phyloP scores from a whole-genome alignment of 2,113 vertebrate species.

The Guaruba guarouba region DNA sequence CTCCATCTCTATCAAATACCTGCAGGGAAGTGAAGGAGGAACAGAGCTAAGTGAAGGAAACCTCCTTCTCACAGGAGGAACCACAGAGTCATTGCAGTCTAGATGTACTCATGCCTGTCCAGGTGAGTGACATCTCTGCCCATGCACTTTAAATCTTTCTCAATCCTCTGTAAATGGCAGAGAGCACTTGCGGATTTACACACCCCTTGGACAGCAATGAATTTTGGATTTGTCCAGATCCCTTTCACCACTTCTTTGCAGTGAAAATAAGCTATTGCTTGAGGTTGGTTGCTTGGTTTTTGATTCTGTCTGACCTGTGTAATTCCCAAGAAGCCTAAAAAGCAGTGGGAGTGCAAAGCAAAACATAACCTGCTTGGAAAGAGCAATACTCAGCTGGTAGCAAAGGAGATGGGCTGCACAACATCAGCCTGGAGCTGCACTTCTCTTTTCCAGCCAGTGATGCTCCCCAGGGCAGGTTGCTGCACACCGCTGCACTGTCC shows the following conservation, averaged over 20 bases:
- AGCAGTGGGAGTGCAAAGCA: background rate
- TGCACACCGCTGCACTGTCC: background rate
- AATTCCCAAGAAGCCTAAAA: background rate
- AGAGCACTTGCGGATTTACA: background rate
- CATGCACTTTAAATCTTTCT: background rate
- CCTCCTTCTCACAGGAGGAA: background rate
- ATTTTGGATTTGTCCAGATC: background rate
- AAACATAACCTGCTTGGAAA: background rate
- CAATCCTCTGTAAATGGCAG: background rate
- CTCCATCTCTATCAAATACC: background rate
- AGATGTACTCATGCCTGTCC: background rate
- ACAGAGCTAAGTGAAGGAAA: background rate
- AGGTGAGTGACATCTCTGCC: background rate
- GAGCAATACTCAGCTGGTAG: background rate
- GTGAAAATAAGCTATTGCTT: background rate
- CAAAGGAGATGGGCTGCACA: background rate
- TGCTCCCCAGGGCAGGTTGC: background rate
- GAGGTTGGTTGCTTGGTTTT: background rate
- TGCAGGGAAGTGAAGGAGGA: background rate
- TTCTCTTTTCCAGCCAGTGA: fast-evolving
- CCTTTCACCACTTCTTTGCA: background rate
- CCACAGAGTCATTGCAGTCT: background rate
- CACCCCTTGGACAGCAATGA: background rate
- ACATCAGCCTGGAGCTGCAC: background rate
- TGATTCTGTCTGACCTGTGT: background rate